These are phyloP conservation scores for Apus apus DNA, from an alignment of 2,113 vertebrate species.

Conservation along the genomic window DNA sequence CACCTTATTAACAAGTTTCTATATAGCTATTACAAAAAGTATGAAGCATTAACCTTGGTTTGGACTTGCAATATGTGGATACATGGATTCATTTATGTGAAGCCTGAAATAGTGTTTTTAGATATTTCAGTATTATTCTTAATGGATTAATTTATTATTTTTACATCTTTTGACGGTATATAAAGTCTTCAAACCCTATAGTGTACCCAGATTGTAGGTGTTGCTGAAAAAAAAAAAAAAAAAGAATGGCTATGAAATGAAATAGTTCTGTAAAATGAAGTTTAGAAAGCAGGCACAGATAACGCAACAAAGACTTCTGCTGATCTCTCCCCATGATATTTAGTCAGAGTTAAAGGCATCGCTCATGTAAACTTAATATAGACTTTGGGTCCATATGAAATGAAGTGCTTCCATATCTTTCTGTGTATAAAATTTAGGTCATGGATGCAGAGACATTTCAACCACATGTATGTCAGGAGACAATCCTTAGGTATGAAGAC, in stretches of 20 bases:
- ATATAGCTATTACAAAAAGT: background rate
- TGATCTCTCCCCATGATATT: rapidly evolving
- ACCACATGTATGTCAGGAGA: background rate
- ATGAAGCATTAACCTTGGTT: background rate
- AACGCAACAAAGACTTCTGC: background rate
- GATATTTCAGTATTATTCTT: background rate
- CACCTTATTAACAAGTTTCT: background rate
- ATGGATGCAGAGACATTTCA: background rate
- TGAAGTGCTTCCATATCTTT: background rate
- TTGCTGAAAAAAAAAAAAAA: background rate
- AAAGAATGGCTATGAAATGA: background rate
- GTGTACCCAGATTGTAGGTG: background rate
- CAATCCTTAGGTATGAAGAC: background rate
- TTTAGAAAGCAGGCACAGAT: background rate
- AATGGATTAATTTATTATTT: background rate
- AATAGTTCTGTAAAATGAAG: background rate
- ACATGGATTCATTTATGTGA: background rate
- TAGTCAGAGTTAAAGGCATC: background rate
- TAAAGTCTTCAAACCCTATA: background rate
- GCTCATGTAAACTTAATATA: background rate
- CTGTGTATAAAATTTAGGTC: background rate
- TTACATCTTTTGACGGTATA: background rate
- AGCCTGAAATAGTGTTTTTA: background rate
- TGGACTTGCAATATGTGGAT: background rate
- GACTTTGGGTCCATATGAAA: background rate